Base-by-base conservation (phyloP, 2,888 invertebrate species). In the Nymphalis urticae region DNA sequence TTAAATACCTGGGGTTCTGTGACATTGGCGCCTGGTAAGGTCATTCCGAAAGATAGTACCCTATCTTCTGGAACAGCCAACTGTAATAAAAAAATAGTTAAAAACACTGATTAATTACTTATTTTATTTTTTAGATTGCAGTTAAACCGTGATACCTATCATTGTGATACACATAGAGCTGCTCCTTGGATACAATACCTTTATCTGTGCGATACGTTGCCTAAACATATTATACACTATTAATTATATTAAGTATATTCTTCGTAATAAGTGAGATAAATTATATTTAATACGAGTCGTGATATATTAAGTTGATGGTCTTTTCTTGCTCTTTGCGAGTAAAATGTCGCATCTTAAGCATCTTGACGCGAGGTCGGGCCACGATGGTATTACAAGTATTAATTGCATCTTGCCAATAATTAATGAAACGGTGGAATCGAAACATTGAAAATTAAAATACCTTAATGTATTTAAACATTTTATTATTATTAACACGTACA, bases 11-110 rank as follows among this genome's bases (percentile, higher is more conserved):
- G 97, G 3, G 94, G 93, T 3, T 94, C 93, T n/a, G 92, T 89
- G 17, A 97, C 82, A 1, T 88, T 64, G 62, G 63, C 4, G n/a
- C 92, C 90, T 0, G 96, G 94, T 0, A 85, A 75, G 0, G 97
- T 96, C 63, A 94, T 93, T 0, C 97, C 97, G 48, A 97, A 89
- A 1, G 78, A 79, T 0, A 82, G 82, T 24, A 94, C 93, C 10
- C 87, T 78, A 0, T 80, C 74, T 6, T 94, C 93, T 0, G 95
- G 94, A 0, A 95, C 94, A 75, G 95, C 85, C 50, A 94, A 94
- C 94, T 94, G 81, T 27, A 83, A 79, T 64, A 72, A 75, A 75
- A 69, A 69, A 48, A 0, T 60, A 13, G 2, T 32, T 56, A 32
- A 24, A 53, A 13, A 13, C 3, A 36, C 10, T 36, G 36, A 36